Conservation (phyloP, 2,113 vertebrate genomes). For the Bubo bubo region DNA sequence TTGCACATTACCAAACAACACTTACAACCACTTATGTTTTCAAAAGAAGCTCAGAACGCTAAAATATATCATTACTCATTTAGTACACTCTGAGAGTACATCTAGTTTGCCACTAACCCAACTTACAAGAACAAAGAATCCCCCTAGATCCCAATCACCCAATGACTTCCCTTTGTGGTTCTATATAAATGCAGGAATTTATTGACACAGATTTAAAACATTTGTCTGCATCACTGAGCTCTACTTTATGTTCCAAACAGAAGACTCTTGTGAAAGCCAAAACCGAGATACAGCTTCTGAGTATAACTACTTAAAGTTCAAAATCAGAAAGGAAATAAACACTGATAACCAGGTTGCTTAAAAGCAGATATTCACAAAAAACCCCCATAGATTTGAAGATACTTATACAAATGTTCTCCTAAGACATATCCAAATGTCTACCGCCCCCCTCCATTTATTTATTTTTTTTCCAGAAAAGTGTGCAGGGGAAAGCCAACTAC, state of each 20-base stretch:
- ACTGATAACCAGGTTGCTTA: neutral
- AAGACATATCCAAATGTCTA: neutral
- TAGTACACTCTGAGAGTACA: neutral
- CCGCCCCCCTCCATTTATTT: fast-evolving
- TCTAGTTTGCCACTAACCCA: neutral
- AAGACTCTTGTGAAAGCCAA: neutral
- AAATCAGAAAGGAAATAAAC: neutral
- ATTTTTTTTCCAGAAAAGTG: neutral
- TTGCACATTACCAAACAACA: neutral
- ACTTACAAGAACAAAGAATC: neutral
- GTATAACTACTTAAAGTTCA: neutral
- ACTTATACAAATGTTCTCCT: fast-evolving
- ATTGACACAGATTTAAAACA: neutral
- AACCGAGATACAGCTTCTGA: neutral
- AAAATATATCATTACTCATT: neutral
- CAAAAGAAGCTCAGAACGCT: neutral
- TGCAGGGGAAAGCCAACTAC: neutral
- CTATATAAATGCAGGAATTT: neutral
- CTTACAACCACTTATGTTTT: neutral
- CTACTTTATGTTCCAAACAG: neutral
- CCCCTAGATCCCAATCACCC: neutral
- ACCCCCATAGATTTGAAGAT: fast-evolving
- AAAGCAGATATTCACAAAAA: neutral
- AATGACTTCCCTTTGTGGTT: neutral
- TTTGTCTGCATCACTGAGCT: neutral